Evolutionary conservation across 2,113 vertebrate genomes (phyloP).

Genomic region (Cyanoramphus novaezelandiae): DNA sequence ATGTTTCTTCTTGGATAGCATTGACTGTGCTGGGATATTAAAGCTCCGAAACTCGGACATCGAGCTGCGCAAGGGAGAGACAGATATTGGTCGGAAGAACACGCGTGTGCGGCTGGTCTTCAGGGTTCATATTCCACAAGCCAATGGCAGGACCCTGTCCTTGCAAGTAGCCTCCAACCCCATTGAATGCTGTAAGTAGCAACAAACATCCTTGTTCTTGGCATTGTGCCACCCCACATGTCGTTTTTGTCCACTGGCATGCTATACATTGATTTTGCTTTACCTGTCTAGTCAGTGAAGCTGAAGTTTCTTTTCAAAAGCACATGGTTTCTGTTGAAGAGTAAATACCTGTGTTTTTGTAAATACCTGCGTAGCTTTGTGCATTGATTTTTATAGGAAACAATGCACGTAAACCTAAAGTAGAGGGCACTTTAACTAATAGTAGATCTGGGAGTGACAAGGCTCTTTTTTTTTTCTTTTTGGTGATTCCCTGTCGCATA

Average conservation of each 20-base stretch:
- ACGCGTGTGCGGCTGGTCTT: constrained; percentile 91
- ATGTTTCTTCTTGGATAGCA: constrained; percentile 73
- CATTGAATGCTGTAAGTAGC: constrained; percentile 94
- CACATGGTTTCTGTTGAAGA: fast-evolving
- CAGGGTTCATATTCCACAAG: constrained; percentile 90
- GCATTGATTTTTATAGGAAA: neutral
- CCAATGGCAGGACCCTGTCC: constrained; percentile 87
- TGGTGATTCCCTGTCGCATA: neutral
- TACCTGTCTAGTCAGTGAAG: neutral
- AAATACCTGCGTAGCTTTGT: neutral
- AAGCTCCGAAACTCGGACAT: constrained; percentile 96
- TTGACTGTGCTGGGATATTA: constrained; percentile 93
- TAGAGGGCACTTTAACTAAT: neutral
- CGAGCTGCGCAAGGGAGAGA: constrained; percentile 94
- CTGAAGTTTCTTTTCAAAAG: neutral
- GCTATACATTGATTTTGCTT: neutral
- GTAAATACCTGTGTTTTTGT: neutral
- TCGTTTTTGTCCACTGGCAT: neutral
- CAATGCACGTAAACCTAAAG: neutral
- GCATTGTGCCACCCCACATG: neutral
- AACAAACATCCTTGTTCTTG: neutral
- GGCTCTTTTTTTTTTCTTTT: neutral
- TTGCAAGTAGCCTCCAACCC: constrained; percentile 91
- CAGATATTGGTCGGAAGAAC: constrained; percentile 94
- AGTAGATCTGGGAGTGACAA: neutral